A percentile compares a stretch with the other conserved stretches of the same genome.
phyloP scores from a whole-genome alignment of 2,113 vertebrate species.

The Narcine bancroftii region DNA sequence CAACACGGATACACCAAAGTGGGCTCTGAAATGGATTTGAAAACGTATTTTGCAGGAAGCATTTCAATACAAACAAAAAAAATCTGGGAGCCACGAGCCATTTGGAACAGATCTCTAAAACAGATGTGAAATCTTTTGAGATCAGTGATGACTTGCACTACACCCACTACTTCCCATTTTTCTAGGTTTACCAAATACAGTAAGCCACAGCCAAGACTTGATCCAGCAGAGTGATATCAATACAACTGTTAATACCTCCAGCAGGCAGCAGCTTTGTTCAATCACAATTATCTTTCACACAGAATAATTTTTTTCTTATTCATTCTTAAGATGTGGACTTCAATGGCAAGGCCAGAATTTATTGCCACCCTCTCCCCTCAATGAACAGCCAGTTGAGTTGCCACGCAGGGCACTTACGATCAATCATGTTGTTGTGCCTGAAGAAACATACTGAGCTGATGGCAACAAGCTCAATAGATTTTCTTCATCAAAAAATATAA shows the following conservation, averaged over 20 bases:
- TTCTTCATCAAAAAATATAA: too few relatives aligned
- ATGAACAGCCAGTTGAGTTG: too few relatives aligned
- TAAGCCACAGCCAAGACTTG: not conserved
- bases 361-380: too few relatives aligned
- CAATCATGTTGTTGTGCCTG: too few relatives aligned
- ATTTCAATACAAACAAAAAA: not conserved
- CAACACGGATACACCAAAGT: not conserved
- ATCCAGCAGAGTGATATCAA: not conserved
- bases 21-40: not conserved
- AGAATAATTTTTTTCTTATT: too few relatives aligned
- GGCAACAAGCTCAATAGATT: too few relatives aligned
- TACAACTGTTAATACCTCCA: not conserved
- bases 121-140: conserved; percentile 18
- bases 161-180: not conserved
- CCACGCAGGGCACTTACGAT: too few relatives aligned
- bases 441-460: too few relatives aligned
- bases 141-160: not conserved
- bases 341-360: too few relatives aligned
- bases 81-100: not conserved
- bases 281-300: not conserved
- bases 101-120: not conserved
- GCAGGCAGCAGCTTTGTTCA: not conserved
- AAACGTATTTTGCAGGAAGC: not conserved
- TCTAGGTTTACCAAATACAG: not conserved
- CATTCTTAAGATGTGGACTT: too few relatives aligned